Evolutionary conservation across 2,113 vertebrate genomes (phyloP).

Genomic region (Mormoops blainvillei): DNA sequence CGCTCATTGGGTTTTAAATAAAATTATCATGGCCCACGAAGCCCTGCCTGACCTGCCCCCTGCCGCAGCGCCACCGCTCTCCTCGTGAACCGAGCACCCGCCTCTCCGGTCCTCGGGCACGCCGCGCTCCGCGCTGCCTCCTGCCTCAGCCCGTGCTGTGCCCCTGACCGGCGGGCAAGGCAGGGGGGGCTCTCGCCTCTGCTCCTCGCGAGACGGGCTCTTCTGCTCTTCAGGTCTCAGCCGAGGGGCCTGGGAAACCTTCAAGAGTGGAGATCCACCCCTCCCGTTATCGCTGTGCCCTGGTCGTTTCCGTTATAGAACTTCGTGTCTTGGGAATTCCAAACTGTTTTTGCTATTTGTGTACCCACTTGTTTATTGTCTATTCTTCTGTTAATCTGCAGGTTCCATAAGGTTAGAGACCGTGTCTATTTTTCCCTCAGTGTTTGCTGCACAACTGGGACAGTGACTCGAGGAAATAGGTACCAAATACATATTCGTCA

Average conservation of each 20-base stretch:
- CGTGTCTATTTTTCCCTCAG: rapidly evolving
- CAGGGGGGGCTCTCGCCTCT: neutral
- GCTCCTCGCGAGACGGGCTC: neutral
- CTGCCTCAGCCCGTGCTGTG: neutral
- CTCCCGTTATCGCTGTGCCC: neutral
- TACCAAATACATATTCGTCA: neutral
- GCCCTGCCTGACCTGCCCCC: neutral
- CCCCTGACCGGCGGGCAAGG: neutral
- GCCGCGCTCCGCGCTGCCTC: neutral
- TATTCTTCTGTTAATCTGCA: neutral
- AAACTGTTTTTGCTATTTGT: neutral
- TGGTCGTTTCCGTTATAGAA: neutral
- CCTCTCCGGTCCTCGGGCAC: too few relatives aligned
- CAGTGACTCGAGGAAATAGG: neutral
- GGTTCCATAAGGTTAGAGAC: neutral
- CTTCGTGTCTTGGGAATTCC: neutral
- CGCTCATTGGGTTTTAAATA: neutral
- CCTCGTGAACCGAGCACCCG: neutral
- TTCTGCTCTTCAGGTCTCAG: neutral
- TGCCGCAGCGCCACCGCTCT: neutral
- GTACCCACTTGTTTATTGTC: neutral
- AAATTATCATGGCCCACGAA: neutral
- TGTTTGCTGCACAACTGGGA: neutral
- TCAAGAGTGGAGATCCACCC: neutral
- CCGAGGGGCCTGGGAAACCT: neutral